Evolutionary conservation across 1,140 invertebrate genomes (phyloP), one percentile per base, ranked within the genome.

Genomic region (Conus ventricosus): DNA sequence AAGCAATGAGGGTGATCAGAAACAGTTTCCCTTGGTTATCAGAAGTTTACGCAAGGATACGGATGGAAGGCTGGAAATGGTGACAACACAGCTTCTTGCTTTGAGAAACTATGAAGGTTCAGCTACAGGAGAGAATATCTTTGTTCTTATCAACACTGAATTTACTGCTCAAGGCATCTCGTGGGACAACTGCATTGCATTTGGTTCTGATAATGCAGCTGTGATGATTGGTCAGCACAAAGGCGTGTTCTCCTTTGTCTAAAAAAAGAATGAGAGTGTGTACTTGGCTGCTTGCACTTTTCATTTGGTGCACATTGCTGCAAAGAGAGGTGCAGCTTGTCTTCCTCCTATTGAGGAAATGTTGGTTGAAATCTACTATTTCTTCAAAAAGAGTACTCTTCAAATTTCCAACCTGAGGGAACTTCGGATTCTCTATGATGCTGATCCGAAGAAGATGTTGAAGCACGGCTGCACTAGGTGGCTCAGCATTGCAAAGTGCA

Each of bases 121-220:
- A 23, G 71, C 71, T 25, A 76, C 81, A 83, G 81, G 81, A 83
- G 17, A 83, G 81, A 83, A 83, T 53, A 83, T 83, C 39, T 83
- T 83, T 83, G 81, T 27, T 83, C 25, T 83, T 27, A 27, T 83
- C 55, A 20, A 83, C 55, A n/a, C n/a, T 39, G 81, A 83, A 27
- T n/a, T 83, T 25, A 53, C 51, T 0, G 20, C 39, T 25, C 81
- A 83, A 23, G 5, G 39, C 4, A 7, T 83, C 20, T 57, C 8
- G 8, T 83, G 81, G 81, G 20, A 83, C 17, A 83, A 83, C 27
- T 83, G 81, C 27, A 23, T 83, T 20, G 81, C 25, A 6, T 54
- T 83, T 57, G 81, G 81, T 53, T 54, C 81, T 7, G 81, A 83
- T 27, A 83, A 83, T 53, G 81, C 81, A 25, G 17, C 81, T 17